Evolutionary conservation across 2,113 vertebrate species (phyloP).

Genomic region (Prolemur simus): DNA sequence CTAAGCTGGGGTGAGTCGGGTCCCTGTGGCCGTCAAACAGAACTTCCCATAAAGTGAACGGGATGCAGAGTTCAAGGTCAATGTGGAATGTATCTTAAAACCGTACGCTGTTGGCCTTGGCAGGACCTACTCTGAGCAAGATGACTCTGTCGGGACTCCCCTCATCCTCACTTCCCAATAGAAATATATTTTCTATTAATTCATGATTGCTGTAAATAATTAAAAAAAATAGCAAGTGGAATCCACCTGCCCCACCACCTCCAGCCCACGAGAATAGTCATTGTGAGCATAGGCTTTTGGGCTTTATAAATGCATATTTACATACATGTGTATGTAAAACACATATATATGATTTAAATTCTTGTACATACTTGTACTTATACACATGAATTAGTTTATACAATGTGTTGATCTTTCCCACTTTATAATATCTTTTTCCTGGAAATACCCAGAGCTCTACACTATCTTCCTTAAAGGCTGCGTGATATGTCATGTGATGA

Average conservation of each 20-base stretch:
- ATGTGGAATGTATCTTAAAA: not conserved
- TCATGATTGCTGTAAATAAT: not conserved
- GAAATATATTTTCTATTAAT: not conserved
- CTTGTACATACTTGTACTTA: not conserved
- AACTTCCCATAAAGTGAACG: not conserved
- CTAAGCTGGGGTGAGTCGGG: not conserved
- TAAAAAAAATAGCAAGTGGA: not conserved
- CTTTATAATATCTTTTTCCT: not conserved
- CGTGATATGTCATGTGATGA: not conserved
- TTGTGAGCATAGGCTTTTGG: not conserved
- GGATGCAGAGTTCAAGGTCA: not conserved
- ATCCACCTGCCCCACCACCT: not conserved
- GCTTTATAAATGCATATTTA: not conserved
- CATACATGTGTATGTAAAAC: not conserved
- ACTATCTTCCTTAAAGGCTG: not conserved
- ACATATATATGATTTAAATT: not conserved
- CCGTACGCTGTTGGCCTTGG: not conserved
- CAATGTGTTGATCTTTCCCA: not conserved
- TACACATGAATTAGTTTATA: not conserved
- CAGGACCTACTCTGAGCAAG: not conserved
- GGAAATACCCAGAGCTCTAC: not conserved
- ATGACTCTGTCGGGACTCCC: not conserved
- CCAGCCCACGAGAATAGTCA: not conserved
- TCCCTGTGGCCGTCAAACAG: not conserved
- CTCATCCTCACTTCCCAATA: not conserved